Evolutionary conservation across 2,113 vertebrate species (phyloP), one percentile per base, ranked within the genome.

Genomic region (Piprites chloris): DNA sequence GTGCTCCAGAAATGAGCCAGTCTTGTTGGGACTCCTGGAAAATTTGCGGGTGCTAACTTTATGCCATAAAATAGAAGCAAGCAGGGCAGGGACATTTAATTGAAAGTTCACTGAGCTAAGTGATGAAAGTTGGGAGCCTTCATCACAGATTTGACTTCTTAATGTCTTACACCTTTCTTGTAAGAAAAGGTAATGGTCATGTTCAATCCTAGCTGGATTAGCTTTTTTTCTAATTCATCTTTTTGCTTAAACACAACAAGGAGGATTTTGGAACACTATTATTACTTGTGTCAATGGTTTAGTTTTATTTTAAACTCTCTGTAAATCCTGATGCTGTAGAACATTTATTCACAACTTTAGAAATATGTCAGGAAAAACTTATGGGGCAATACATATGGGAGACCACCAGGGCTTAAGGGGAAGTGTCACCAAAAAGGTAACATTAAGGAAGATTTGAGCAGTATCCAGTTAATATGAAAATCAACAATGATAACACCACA

Each of bases 381-480:
- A 41, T 27, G 22, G 30, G 46, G 21, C 0, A 0, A 46, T 33
- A 7, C 8, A 52, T 84, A 23, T 74, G 27, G 24, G 50, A 86
- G 33, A 69, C 27, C 62, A 26, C 46, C 9, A 69, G 37, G 28
- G 32, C 59, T 72, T 68, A 73, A 91, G 44, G 28, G 41, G 39
- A 89, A 68, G 5, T 23, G 12, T 46, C 44, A 47, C 49, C 37
- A 83, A 59, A 83, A 88, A 59, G 37, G 35, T 37, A 69, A 50
- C 5, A 44, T 19, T 27, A 84, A 73, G 50, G 67, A 86, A 81
- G 35, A 35, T 92, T 56, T 75, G 42, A 68, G 35, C 27, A 50
- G 15, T 68, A 87, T 90, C 37, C 56, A 53, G 33, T 41, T 87
- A 68, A 59, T 41, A 78, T 15, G 35, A 68, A 94, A 95, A 79